Percentiles rank a stretch among this genome's conserved stretches.
Evolutionary conservation across 2,888 invertebrate species (phyloP).

Genomic region (Drosophila barbarae): DNA sequence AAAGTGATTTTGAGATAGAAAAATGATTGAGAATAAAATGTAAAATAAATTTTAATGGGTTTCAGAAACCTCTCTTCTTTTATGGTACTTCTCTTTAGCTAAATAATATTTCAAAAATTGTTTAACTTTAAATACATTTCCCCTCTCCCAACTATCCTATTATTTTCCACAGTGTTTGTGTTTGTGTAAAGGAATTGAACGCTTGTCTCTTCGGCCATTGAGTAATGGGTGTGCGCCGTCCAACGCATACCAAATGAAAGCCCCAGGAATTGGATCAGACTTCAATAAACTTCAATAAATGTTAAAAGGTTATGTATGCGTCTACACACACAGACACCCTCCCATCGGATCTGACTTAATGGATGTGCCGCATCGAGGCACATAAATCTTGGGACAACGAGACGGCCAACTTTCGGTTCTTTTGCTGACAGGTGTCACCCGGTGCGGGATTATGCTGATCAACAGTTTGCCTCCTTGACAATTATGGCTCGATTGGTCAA

Average conservation of each 20-base stretch:
- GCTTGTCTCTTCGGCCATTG: constrained; percentile 57
- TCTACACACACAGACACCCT: constrained; percentile 1
- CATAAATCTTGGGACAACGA: constrained; percentile 61
- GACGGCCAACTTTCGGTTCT: constrained; percentile 36
- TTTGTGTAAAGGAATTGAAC: constrained; percentile 26
- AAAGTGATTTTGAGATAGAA: too few species aligned
- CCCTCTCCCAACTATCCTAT: neutral
- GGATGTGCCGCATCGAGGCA: constrained; percentile 65
- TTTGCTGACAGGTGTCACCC: constrained; percentile 59
- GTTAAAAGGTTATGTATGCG: constrained; percentile 71
- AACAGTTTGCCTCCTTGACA: constrained; percentile 68
- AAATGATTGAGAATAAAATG: too few species aligned
- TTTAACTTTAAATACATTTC: too few species aligned
- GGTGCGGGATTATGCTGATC: constrained; percentile 51
- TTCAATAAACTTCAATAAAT: constrained; percentile 72
- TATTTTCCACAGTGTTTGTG: constrained; percentile 31
- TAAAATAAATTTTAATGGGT: too few species aligned
- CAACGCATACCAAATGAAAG: constrained; percentile 58
- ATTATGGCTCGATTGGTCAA: constrained; percentile 56
- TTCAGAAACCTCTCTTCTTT: too few species aligned
- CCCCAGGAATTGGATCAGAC: constrained; percentile 48
- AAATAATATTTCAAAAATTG: too few species aligned
- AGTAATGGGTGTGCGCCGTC: constrained; percentile 61
- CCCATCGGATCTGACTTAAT: constrained; percentile 61
- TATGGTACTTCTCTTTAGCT: neutral